Base-by-base conservation (phyloP, 2,113 vertebrate genomes). In the Clarias magur region DNA sequence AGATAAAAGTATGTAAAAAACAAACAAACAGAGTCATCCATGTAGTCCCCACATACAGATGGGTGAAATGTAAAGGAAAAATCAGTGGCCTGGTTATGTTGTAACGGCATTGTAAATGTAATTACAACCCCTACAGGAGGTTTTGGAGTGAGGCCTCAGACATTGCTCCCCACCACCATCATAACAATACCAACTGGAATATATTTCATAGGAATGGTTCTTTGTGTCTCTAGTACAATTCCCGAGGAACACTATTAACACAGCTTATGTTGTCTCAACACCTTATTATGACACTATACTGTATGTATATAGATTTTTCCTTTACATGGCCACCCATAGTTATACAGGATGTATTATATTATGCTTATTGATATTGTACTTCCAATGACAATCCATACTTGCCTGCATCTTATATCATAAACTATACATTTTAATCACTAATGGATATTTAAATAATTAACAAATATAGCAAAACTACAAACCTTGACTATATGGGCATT, bases 401-500 rank as follows among this genome's bases (percentile, higher is more conserved):
- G 25, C 13, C 21, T 25, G 19, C 3, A 53, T 53, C 23, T 82
- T 23, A 67, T 27, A 48, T 3, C 9, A 76, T 25, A 53, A 53
- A 54, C 48, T 54, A 54, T 76, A n/a, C 4, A 76, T 54, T 48
- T n/a, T 13, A 76, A 17, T 67, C 0, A 15, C 12, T 8, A 59
- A 27, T 23, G 4, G 53, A 72, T n/a, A 4, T 38, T 70, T 67
- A 30, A 0, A 80, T 80, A 80, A 65, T 84, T 2, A 85, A 81
- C 48, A 54, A 85, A 15, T 57, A 86, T 4, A 57, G 16, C 16
- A 60, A 70, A 60, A 2, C 5, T 65, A 78, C 84, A 21, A 95
- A 97, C 96, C 96, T 97, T 96, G 92, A 91, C 95, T 94, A 85
- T 95, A 92, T n/a, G 94, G 95, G 88, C 97, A 97, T 0, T 96